Evolutionary conservation across 2,797 vertebrate species (phyloP), one percentile per base, ranked within the genome.

Genomic region (Periophthalmus magnuspinnatus): DNA sequence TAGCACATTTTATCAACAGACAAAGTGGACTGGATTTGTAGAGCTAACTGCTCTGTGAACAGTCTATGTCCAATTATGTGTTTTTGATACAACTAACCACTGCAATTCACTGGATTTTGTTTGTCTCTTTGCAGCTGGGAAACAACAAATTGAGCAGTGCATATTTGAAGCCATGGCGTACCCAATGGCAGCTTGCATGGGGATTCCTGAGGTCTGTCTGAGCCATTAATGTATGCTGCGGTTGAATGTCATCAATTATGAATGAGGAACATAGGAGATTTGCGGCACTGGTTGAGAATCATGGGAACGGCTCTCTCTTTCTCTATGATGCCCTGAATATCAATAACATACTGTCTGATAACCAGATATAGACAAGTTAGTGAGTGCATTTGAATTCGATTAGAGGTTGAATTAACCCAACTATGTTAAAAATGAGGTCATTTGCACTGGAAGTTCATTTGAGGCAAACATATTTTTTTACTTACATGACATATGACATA

Each of bases 161-260:
- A 78, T 69, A 83, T 71, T 70, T 66, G 80, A 83, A 79, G 65
- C 69, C 5, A 3, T 64, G 80, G 82, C 71, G 71, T 48, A 81
- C 80, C 83, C 80, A 69, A 75, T 67, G 57, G 78, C 85, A 83
- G 84, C 83, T 79, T 85, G 90, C 86, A 83, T 74, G 84, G 91
- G 89, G 91, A 90, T 89, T 91, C 86, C 87, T 91, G 83, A 88
- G 87, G 88, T 90, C 84, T 88, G 86, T 84, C 84, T 80, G 71
- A 83, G 88, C 86, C 85, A 86, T 90, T 89, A 89, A 90, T 84
- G 88, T 89, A 86, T 87, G 88, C 88, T 91, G 90, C 69, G 88
- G 89, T 89, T 91, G 84, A 85, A 89, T 85, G 78, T 88, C 82
- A 92, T 93, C 84, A 90, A 92, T 92, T 91, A 91, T 93, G 86